Percentiles rank a stretch among this genome's conserved stretches.
Evolutionary conservation across 1,140 invertebrate genomes (phyloP).

Genomic region (Thaumatotibia leucotreta): DNA sequence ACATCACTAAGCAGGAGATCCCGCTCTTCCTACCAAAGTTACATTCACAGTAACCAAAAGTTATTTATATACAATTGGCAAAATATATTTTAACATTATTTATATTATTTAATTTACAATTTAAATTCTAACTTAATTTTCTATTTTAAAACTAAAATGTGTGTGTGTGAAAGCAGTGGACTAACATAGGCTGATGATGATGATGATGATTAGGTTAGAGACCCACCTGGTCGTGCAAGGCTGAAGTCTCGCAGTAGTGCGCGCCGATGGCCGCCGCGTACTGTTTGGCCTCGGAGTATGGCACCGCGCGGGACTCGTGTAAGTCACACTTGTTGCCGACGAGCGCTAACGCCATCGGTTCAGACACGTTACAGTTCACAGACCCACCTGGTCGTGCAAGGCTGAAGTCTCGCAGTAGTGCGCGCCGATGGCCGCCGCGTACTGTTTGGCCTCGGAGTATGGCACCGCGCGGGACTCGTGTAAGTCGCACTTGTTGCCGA

Average conservation of each 20-base stretch:
- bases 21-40: too few relatives aligned
- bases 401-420: slow-evolving; percentile 91
- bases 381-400: slow-evolving; percentile 81
- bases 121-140: too few relatives aligned
- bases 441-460: slow-evolving; percentile 83
- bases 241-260: slow-evolving; percentile 89
- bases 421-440: slow-evolving; percentile 89
- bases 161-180: too few relatives aligned
- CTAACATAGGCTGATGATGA: too few relatives aligned
- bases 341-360: slow-evolving; percentile 85
- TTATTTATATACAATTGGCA: too few relatives aligned
- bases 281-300: slow-evolving; percentile 81
- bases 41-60: too few relatives aligned
- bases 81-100: too few relatives aligned
- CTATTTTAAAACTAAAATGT: too few relatives aligned
- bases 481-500: slow-evolving; percentile 92
- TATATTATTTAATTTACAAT: too few relatives aligned
- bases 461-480: slow-evolving; percentile 80
- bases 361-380: slow-evolving; percentile 80
- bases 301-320: slow-evolving; percentile 79
- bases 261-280: slow-evolving; percentile 91
- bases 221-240: slow-evolving; percentile 83
- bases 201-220: not conserved
- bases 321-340: slow-evolving; percentile 92
- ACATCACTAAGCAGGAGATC: too few relatives aligned